Evolutionary conservation across 2,113 vertebrate genomes (phyloP).

Genomic region (Notarius lentiginosus): DNA sequence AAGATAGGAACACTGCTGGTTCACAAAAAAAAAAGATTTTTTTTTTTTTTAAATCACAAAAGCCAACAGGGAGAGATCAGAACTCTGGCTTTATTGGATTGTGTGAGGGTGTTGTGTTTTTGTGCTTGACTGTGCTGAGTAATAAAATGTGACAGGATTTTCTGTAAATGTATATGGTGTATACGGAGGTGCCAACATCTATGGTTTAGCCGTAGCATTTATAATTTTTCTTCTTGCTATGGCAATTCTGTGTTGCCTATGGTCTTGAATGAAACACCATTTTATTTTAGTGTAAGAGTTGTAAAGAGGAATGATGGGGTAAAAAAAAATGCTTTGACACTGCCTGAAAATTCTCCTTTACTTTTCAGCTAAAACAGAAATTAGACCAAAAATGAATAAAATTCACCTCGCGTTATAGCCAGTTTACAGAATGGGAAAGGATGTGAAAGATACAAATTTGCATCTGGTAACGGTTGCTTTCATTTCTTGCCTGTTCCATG

Average conservation of each 20-base stretch:
- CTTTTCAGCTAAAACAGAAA: not conserved
- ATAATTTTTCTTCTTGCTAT: not conserved
- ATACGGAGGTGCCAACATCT: not conserved
- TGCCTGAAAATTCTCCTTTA: not conserved
- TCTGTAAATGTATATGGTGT: not conserved
- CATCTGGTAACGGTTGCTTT: not conserved
- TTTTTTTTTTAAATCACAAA: no score
- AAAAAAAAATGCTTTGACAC: not conserved
- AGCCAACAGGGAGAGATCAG: conserved; percentile 5
- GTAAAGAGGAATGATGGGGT: not conserved
- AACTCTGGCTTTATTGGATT: not conserved
- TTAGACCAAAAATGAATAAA: not conserved
- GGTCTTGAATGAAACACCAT: not conserved
- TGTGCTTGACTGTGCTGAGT: not conserved
- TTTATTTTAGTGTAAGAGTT: not conserved
- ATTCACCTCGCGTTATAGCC: not conserved
- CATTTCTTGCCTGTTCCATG: not conserved
- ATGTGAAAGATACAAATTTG: not conserved
- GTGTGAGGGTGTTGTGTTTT: not conserved
- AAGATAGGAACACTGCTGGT: no score
- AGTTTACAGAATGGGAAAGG: not conserved
- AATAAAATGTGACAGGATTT: not conserved
- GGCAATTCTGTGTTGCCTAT: not conserved
- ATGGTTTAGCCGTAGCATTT: not conserved
- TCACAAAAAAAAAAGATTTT: not conserved